Percentiles rank a stretch among this genome's conserved stretches.
Evolutionary conservation across 2,113 vertebrate genomes (phyloP).

Genomic region (Petrocephalus microphthalmus): DNA sequence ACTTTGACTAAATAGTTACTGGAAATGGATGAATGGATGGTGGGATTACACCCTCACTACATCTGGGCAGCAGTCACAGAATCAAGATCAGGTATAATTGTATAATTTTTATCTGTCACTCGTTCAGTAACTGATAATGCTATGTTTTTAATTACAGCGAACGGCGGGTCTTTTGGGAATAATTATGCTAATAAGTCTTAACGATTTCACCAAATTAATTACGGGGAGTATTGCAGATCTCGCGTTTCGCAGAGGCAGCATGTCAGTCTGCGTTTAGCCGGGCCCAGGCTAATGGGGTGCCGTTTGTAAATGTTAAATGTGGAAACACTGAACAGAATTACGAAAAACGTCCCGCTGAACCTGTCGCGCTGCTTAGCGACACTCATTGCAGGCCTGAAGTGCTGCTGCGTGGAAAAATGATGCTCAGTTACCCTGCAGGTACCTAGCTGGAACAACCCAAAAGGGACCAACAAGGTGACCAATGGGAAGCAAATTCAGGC

Average conservation of each 20-base stretch:
- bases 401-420: background rate
- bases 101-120: slow-evolving; percentile 58
- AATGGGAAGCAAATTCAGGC: background rate
- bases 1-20: background rate
- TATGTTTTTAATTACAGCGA: slow-evolving; percentile 69
- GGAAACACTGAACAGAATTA: too few species aligned
- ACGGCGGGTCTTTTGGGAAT: slow-evolving; percentile 69
- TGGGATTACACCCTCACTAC: slow-evolving; percentile 46
- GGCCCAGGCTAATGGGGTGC: background rate
- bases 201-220: slow-evolving; percentile 77
- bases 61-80: slow-evolving; percentile 71
- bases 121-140: slow-evolving; percentile 71
- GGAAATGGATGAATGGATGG: background rate
- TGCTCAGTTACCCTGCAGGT: background rate
- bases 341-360: background rate
- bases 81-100: slow-evolving; percentile 51
- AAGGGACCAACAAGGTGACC: background rate
- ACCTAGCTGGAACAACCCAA: background rate
- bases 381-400: background rate
- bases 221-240: slow-evolving; percentile 71
- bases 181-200: slow-evolving; percentile 79
- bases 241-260: background rate
- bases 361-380: background rate
- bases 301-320: too few species aligned
- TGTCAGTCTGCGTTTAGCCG: background rate